phyloP scores from a whole-genome alignment of 2,888 invertebrate genomes.

The Hyalella azteca region DNA sequence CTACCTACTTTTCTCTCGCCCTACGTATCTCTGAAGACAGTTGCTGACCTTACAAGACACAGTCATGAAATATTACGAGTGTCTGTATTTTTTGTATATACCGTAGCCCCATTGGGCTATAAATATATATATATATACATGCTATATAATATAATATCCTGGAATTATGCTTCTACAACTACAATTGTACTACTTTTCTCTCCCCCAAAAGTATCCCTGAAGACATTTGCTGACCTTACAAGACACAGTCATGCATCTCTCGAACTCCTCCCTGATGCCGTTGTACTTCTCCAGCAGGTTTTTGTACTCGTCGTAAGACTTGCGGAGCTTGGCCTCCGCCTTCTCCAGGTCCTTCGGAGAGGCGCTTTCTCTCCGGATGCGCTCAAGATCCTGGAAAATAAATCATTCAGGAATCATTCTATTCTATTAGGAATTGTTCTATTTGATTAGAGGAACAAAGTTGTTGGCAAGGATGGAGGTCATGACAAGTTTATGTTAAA shows the following conservation, averaged over 20 bases:
- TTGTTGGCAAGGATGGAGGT: too few species aligned
- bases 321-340: constrained; percentile 87
- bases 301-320: constrained; percentile 94
- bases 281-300: constrained; percentile 90
- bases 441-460: too few species aligned
- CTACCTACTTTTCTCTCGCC: too few species aligned
- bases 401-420: background rate
- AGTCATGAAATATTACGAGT: too few species aligned
- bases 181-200: too few species aligned
- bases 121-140: too few species aligned
- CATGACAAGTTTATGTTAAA: too few species aligned
- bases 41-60: constrained; percentile 78
- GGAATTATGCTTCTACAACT: too few species aligned
- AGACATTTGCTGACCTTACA: constrained; percentile 71
- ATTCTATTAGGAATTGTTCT: too few species aligned
- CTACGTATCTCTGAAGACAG: background rate
- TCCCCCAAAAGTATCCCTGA: background rate
- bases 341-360: constrained; percentile 93
- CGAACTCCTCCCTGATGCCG: constrained; percentile 88
- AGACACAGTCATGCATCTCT: constrained; percentile 91
- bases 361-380: constrained; percentile 85
- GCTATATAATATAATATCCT: too few species aligned
- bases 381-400: constrained; percentile 76
- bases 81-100: too few species aligned
- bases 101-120: constrained; percentile 87